A percentile compares a stretch with the other conserved stretches of the same genome.
Evolutionary conservation across 2,888 invertebrate genomes (phyloP).

Genomic region (Melanotus villosus): DNA sequence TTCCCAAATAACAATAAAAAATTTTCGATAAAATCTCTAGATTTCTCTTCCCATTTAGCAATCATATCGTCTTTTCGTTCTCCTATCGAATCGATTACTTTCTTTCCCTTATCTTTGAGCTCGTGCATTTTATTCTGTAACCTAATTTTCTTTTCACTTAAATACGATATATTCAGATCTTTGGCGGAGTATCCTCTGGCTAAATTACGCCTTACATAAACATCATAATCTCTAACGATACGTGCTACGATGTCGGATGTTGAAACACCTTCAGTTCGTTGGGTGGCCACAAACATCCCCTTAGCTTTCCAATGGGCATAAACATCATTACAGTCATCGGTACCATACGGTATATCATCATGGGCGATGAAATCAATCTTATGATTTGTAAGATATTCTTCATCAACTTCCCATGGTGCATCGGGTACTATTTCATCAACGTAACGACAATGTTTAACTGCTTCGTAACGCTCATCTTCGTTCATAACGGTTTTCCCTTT

Average conservation of each 20-base stretch:
- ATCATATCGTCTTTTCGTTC: constrained; percentile 92
- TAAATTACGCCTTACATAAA: constrained; percentile 96
- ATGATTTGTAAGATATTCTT: constrained; percentile 89
- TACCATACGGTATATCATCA: constrained; percentile 97
- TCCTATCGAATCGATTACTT: constrained; percentile 85
- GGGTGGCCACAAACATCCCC: constrained; percentile 98
- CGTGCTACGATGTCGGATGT: constrained; percentile 98
- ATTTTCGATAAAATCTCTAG: constrained; percentile 95
- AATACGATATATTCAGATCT: constrained; percentile 97
- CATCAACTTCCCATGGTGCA: constrained; percentile 96
- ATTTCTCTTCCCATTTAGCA: constrained; percentile 98
- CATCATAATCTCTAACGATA: constrained; percentile 98
- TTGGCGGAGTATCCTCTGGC: constrained; percentile 98
- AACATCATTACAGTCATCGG: constrained; percentile 86
- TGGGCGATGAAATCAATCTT: constrained; percentile 99
- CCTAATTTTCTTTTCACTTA: constrained; percentile 97
- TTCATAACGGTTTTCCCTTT: constrained; percentile 98
- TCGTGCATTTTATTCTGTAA: constrained; percentile 98
- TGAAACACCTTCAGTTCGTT: constrained; percentile 94
- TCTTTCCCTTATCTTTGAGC: constrained; percentile 92
- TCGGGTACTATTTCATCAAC: constrained; percentile 95
- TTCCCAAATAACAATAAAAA: constrained; percentile 95
- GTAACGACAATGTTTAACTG: constrained; percentile 98
- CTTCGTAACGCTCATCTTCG: constrained; percentile 96
- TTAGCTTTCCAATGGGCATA: constrained; percentile 93